Percentiles rank a stretch among this genome's conserved stretches.
These are phyloP conservation scores for Dicentrarchus labrax DNA, from an alignment of 2,113 vertebrate genomes.

Conservation along the genomic window DNA sequence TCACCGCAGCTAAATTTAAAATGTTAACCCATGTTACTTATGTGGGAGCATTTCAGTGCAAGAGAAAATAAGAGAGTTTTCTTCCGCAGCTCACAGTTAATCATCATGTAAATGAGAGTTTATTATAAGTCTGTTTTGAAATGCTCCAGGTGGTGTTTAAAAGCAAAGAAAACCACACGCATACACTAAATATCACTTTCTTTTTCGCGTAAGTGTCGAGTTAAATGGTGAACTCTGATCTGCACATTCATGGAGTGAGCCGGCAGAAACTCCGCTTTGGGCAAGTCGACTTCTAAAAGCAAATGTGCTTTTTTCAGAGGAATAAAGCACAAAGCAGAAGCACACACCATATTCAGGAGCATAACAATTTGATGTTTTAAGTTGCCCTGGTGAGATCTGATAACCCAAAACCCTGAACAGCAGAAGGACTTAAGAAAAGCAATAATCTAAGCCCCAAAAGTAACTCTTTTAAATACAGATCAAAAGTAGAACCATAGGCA, in stretches of 20 bases:
- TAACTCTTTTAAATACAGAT: constrained; percentile 24
- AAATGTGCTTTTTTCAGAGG: neutral
- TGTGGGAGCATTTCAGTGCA: neutral
- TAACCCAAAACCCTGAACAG: constrained; percentile 17
- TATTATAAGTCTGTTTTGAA: neutral
- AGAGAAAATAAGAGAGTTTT: neutral
- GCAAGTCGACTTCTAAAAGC: neutral
- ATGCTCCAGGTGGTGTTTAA: neutral
- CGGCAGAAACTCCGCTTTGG: neutral
- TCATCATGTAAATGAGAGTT: neutral
- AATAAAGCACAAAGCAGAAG: neutral
- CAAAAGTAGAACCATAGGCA: constrained; percentile 16
- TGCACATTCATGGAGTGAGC: neutral
- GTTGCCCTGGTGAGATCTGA: neutral
- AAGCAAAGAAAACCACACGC: neutral
- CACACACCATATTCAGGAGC: constrained; percentile 4
- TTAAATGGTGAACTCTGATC: constrained; percentile 35
- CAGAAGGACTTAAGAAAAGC: neutral
- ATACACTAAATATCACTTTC: neutral
- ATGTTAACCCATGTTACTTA: neutral
- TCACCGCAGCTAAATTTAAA: constrained; percentile 5
- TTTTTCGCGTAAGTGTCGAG: neutral
- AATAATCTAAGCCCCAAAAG: neutral
- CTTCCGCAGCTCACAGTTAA: neutral
- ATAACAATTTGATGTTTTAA: constrained; percentile 13